These are phyloP conservation scores for Gerris lacustris DNA, from an alignment of 2,888 invertebrate genomes.

Conservation along the genomic window DNA sequence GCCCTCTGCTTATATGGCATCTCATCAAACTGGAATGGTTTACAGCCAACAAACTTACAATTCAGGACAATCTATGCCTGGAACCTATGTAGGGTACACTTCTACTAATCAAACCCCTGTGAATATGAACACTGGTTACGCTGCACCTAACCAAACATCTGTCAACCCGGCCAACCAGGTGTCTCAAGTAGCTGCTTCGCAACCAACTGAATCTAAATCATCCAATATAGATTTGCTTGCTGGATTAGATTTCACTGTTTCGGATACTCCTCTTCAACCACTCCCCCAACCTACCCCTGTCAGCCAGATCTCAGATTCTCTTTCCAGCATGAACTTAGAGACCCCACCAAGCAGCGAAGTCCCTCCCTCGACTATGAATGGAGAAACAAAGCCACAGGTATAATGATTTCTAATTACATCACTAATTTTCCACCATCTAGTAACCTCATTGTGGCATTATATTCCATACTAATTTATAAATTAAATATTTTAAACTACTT, in stretches of 20 bases:
- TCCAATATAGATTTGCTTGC: constrained; percentile 59
- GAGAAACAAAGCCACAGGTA: neutral
- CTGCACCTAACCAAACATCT: too few relatives aligned
- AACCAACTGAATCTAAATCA: constrained; percentile 26
- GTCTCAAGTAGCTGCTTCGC: constrained; percentile 13
- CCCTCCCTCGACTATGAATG: neutral
- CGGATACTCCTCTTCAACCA: constrained; percentile 52
- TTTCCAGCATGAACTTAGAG: neutral
- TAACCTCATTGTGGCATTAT: neutral
- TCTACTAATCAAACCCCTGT: too few relatives aligned
- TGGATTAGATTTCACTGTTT: constrained; percentile 60
- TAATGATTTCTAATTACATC: neutral
- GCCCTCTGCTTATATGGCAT: neutral
- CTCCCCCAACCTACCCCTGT: constrained; percentile 16
- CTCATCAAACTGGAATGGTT: neutral
- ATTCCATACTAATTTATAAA: too few relatives aligned
- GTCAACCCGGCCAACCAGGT: constrained; percentile 9
- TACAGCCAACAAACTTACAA: neutral
- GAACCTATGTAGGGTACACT: too few relatives aligned
- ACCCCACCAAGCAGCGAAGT: neutral
- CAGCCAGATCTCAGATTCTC: neutral
- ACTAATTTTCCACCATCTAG: neutral
- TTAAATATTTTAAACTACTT: too few relatives aligned
- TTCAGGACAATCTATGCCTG: too few relatives aligned
- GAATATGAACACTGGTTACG: too few relatives aligned